phyloP scores from a whole-genome alignment of 2,113 vertebrate species.

The Tilapia sparmanii region DNA sequence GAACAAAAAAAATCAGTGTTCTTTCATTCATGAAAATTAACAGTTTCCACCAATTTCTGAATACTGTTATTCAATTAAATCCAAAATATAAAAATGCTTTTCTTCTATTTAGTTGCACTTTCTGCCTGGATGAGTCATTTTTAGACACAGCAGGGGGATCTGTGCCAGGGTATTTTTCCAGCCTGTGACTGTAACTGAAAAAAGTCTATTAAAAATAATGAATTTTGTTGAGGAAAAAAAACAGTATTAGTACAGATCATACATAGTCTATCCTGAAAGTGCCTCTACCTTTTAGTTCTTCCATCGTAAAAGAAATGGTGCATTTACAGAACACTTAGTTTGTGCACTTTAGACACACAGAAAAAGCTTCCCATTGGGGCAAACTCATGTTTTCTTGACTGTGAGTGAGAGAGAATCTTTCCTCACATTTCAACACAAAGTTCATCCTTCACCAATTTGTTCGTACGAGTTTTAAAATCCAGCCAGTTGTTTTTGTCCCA shows the following conservation, averaged over 20 bases:
- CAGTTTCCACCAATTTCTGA: background rate
- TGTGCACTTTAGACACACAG: background rate
- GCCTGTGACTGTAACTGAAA: background rate
- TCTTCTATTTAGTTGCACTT: background rate
- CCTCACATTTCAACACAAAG: background rate
- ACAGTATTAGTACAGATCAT: background rate
- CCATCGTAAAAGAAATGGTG: background rate
- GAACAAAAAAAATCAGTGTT: background rate
- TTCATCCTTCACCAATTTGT: background rate
- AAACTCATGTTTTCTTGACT: background rate
- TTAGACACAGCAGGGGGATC: background rate
- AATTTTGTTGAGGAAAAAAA: background rate
- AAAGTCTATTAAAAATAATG: background rate
- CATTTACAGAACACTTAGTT: background rate
- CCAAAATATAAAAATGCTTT: background rate
- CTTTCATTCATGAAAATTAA: background rate
- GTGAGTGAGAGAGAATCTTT: background rate
- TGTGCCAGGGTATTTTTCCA: background rate
- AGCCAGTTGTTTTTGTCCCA: background rate
- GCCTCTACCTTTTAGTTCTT: background rate
- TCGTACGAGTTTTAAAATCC: background rate
- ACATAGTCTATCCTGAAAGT: background rate
- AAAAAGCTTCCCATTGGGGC: background rate
- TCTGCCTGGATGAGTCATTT: background rate
- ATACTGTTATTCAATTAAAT: background rate